Base-by-base conservation (phyloP, 2,888 invertebrate genomes). In the Drosophila paracracens region DNA sequence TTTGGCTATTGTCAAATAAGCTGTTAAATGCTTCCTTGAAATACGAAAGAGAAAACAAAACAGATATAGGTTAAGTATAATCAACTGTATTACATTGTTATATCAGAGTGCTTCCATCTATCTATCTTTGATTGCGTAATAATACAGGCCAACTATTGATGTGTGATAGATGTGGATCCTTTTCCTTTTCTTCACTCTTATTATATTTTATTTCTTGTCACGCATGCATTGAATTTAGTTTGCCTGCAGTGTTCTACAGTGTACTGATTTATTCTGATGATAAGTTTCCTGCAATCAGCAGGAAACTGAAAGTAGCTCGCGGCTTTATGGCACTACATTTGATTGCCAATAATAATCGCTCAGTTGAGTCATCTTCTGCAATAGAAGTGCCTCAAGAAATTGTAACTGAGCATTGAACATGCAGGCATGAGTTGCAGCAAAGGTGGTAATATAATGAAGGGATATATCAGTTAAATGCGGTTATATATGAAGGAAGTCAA, bases 281-380 rank as follows among this genome's bases (percentile, higher is more conserved):
- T 59, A 63, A 70, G 67, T 33, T 75, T 74, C 68, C 79, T 68
- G 62, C 66, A 74, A 79, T 74, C 77, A 69, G 72, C 36, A 43
- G 62, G 46, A 43, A 69, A 61, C 68, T 35, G 69, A 66, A 52
- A 46, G 43, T 79, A 63, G 82, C 85, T 79, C 27, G 53, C 50
- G 64, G 85, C 81, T 48, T 62, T 73, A 56, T 80, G 68, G 76
- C 87, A 88, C 87, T 86, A 57, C 80, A 78, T 72, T 83, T 86
- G 89, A 86, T 86, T 88, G 89, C 54, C 84, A 88, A 86, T 88
- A 87, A 87, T 82, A 83, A 73, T 79, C 66, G 73, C 50, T 63
- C 62, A 58, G 60, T 43, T 66, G 46, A 68, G 63, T 58, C 68
- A 53, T 70, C 48, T 67, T 57, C 40, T 53, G 63, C 65, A 66